These are phyloP conservation scores for Cheirogaleus medius DNA, from an alignment of 2,113 vertebrate species.

Conservation along the genomic window DNA sequence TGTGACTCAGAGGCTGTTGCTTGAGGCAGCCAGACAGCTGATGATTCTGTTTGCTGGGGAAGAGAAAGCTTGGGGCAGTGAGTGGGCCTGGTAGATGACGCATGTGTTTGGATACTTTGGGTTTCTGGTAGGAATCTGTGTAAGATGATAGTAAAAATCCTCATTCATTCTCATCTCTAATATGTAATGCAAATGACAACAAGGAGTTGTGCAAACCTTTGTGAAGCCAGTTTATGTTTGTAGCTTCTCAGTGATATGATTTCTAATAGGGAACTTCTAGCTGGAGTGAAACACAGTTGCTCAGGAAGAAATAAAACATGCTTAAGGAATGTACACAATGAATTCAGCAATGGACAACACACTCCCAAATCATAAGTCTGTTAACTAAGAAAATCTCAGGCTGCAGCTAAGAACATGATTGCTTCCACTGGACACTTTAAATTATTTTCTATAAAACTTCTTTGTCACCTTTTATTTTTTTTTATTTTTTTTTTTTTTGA, in stretches of 20 bases:
- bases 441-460: background rate
- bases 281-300: background rate
- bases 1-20: background rate
- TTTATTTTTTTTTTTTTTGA: too few relatives aligned
- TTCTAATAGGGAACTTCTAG: background rate
- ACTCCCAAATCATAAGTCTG: background rate
- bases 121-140: background rate
- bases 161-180: constrained; percentile 8
- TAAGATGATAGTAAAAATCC: background rate
- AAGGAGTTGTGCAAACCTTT: background rate
- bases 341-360: background rate
- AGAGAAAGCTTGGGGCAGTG: background rate
- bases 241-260: background rate
- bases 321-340: background rate
- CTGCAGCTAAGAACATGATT: background rate
- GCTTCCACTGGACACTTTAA: background rate
- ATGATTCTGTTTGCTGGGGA: background rate
- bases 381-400: background rate
- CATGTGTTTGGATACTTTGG: background rate
- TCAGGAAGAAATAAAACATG: background rate
- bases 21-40: background rate
- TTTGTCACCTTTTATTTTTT: background rate
- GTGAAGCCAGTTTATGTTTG: background rate
- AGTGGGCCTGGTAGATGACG: background rate
- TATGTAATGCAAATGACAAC: background rate